Evolutionary conservation across 2,888 invertebrate species (phyloP), one percentile per base, ranked within the genome.

Genomic region (Invenusta paracnida): DNA sequence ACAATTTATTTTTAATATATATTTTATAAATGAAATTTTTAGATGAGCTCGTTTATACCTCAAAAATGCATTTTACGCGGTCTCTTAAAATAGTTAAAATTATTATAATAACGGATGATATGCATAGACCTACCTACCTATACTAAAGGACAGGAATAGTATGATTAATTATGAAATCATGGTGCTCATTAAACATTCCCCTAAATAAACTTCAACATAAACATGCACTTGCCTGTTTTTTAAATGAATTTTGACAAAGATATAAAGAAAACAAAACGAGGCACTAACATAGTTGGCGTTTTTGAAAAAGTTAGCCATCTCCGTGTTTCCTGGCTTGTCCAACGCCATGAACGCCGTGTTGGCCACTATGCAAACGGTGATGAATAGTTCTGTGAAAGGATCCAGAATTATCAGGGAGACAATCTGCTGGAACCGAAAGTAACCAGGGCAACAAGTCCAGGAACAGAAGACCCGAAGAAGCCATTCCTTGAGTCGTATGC

Each of bases 301-400:
- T 92, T 96, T 95, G 88, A 97, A 94, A 82, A 96, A 94, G 88
- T 93, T 94, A 87, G 95, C 95, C 94, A 97, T 94, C 90, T 95
- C 94, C 91, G 96, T 94, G 96, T 97, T 97, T 88, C 96, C 95
- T 92, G 97, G 95, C 90, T 97, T 96, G 92, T 98, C 97, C 91
- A 97, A 93, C 25, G 97, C 97, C 97, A 98, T 97, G 93, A 98
- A 97, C 89, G 96, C 93, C 11, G 98, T 98, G 92, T 98, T 98
- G 90, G 97, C 96, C 88, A 98, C 96, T 92, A 98, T 98, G 92
- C 97, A 98, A 87, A 98, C 94, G 30, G 98, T 98, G 92, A 98
- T 98, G 93, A 98, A 97, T 89, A 98, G 93, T 92, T 98, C 98
- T 89, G 97, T 96, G 92, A 98, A 98, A 2, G 98, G 96, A 93